These are phyloP conservation scores for Anarrhichthys ocellatus DNA, from an alignment of 2,113 vertebrate genomes.

Conservation along the genomic window DNA sequence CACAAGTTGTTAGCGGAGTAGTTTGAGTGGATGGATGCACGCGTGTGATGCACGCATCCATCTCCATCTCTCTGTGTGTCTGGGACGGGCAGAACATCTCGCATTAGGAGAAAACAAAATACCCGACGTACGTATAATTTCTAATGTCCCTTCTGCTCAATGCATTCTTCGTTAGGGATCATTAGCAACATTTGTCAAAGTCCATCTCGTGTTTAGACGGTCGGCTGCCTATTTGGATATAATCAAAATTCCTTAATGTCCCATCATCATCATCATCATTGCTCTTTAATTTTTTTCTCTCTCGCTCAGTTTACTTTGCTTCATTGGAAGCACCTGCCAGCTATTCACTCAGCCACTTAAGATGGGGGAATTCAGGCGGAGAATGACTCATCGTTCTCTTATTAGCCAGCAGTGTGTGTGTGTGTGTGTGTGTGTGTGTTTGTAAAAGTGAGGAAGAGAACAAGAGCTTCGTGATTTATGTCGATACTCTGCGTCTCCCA, in stretches of 20 bases:
- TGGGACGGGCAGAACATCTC: neutral
- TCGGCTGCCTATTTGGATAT: conserved; percentile 42
- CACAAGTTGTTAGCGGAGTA: neutral
- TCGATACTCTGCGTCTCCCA: conserved; percentile 47
- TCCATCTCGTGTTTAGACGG: conserved; percentile 62
- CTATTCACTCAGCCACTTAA: conserved; percentile 63
- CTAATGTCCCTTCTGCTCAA: conserved; percentile 45
- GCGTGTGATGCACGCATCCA: conserved; percentile 12
- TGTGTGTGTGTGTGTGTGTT: conserved; percentile 22
- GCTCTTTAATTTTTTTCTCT: conserved; percentile 53
- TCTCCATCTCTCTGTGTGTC: conserved; percentile 33
- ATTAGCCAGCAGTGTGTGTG: conserved; percentile 42
- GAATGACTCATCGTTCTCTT: conserved; percentile 72
- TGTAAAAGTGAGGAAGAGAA: conserved; percentile 23
- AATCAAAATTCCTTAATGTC: conserved; percentile 63
- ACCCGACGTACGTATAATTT: conserved; percentile 24
- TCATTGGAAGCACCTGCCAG: conserved; percentile 72
- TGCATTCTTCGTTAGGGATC: conserved; percentile 48
- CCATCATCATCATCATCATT: conserved; percentile 64
- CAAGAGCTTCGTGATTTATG: conserved; percentile 64
- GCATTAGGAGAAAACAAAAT: conserved; percentile 35
- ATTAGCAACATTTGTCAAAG: conserved; percentile 58
- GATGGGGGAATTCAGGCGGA: conserved; percentile 55
- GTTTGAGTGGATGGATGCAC: neutral
- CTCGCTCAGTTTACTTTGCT: conserved; percentile 61